Percentiles rank a stretch among this genome's conserved stretches.
Evolutionary conservation across 2,888 invertebrate genomes (phyloP).

Genomic region (Scaptodrosophila latifasciaeformis): DNA sequence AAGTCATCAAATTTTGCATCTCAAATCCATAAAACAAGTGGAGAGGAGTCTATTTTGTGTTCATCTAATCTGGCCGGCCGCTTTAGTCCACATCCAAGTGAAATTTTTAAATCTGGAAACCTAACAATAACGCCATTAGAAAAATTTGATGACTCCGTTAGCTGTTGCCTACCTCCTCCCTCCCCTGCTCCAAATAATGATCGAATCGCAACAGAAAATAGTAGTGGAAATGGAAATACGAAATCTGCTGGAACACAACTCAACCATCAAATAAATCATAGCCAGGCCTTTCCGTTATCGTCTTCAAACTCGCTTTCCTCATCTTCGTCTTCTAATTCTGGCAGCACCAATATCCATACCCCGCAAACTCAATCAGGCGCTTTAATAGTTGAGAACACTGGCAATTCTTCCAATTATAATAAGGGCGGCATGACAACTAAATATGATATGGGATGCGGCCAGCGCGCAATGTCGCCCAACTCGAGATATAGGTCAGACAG

Average conservation of each 20-base stretch:
- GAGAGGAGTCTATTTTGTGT: slow-evolving; percentile 29
- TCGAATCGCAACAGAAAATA: slow-evolving; percentile 59
- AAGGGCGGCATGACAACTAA: slow-evolving; percentile 21
- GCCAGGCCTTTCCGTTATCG: slow-evolving; percentile 25
- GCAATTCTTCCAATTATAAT: slow-evolving; percentile 15
- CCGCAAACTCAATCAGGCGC: slow-evolving; percentile 26
- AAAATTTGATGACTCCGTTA: slow-evolving; percentile 66
- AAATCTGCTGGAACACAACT: slow-evolving; percentile 31
- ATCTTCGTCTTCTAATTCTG: slow-evolving; percentile 28
- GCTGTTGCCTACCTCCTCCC: slow-evolving; percentile 73
- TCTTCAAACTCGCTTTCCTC: slow-evolving; percentile 39
- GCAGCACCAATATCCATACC: slow-evolving; percentile 7
- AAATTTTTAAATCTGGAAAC: slow-evolving; percentile 44
- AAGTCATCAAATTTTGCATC: slow-evolving; percentile 69
- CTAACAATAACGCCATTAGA: slow-evolving; percentile 48
- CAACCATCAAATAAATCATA: slow-evolving; percentile 22
- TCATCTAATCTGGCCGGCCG: slow-evolving; percentile 53
- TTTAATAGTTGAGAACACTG: slow-evolving; percentile 12
- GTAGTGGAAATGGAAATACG: slow-evolving; percentile 17
- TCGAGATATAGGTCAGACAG: slow-evolving; percentile 72
- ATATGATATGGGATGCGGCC: slow-evolving; percentile 29
- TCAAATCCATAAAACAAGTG: slow-evolving; percentile 47
- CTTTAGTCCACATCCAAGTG: slow-evolving; percentile 61
- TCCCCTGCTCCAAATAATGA: slow-evolving; percentile 75
- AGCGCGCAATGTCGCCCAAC: slow-evolving; percentile 71